phyloP scores from a whole-genome alignment of 2,113 vertebrate species.

The Boulengeromyrus knoepffleri region DNA sequence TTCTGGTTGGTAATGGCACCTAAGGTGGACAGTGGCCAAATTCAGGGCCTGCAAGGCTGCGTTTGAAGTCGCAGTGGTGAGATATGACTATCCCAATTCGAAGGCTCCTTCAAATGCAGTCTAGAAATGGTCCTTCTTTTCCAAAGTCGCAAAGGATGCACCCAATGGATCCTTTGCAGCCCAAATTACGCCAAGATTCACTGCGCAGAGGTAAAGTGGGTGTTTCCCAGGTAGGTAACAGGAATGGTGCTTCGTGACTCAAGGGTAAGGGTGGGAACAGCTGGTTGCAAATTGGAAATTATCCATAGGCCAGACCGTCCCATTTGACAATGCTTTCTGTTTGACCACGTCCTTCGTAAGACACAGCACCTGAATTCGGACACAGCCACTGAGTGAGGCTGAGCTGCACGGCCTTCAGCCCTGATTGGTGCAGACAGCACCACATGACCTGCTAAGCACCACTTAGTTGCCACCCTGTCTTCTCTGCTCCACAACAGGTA shows the following conservation, averaged over 20 bases:
- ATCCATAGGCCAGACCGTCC: neutral
- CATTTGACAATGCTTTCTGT: neutral
- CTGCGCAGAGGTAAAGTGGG: neutral
- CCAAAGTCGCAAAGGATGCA: neutral
- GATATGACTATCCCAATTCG: neutral
- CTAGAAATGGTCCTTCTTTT: neutral
- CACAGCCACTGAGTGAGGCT: neutral
- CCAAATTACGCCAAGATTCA: neutral
- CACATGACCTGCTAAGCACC: neutral
- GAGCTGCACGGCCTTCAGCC: neutral
- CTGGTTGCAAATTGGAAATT: neutral
- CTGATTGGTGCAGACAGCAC: neutral
- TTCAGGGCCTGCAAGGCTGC: neutral
- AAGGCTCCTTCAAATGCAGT: neutral
- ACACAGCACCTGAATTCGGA: neutral
- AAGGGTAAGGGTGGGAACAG: neutral
- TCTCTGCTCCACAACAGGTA: neutral
- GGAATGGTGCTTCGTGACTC: neutral
- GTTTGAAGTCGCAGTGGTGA: neutral
- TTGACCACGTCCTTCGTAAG: neutral
- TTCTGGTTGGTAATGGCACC: neutral
- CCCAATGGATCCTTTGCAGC: neutral
- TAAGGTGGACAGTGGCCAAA: neutral
- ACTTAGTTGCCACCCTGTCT: neutral
- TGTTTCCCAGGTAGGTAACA: neutral